Evolutionary conservation across 2,888 invertebrate species (phyloP).

Genomic region (Aphidius colemani): DNA sequence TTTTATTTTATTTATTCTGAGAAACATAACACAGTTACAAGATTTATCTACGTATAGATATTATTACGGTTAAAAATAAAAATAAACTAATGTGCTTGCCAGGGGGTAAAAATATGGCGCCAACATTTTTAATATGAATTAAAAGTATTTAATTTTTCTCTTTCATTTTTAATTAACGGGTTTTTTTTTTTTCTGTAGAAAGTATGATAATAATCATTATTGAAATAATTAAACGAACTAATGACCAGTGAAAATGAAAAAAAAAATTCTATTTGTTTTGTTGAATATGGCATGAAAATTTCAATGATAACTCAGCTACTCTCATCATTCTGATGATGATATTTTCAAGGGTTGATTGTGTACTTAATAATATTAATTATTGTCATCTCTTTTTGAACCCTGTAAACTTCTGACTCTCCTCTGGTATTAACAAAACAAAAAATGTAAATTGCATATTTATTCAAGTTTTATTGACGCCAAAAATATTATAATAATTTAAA

Average conservation of each 20-base stretch:
- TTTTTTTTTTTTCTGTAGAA: constrained; percentile 6
- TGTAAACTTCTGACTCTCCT: constrained; percentile 1
- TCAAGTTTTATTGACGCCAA: too few relatives aligned
- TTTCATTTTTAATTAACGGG: too few relatives aligned
- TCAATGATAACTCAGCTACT: constrained; percentile 36
- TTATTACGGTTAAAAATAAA: too few relatives aligned
- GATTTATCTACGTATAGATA: too few relatives aligned
- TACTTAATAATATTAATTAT: constrained; percentile 42
- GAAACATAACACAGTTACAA: too few relatives aligned
- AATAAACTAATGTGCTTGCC: too few relatives aligned
- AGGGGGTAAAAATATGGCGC: too few relatives aligned
- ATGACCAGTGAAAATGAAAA: not conserved
- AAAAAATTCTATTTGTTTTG: constrained; percentile 19
- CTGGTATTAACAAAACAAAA: not conserved
- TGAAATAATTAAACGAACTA: not conserved
- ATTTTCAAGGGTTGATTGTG: constrained; percentile 28
- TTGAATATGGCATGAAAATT: constrained; percentile 11
- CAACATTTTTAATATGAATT: constrained; percentile 2
- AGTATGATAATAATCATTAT: constrained; percentile 37
- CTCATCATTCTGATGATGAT: constrained; percentile 24
- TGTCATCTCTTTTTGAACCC: constrained; percentile 27
- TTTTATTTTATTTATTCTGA: too few relatives aligned
- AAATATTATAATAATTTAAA: too few relatives aligned
- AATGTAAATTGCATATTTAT: too few relatives aligned
- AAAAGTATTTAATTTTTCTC: constrained; percentile 24